Evolutionary conservation across 2,888 invertebrate species (phyloP).

Genomic region (Meiosimyza platycephala): DNA sequence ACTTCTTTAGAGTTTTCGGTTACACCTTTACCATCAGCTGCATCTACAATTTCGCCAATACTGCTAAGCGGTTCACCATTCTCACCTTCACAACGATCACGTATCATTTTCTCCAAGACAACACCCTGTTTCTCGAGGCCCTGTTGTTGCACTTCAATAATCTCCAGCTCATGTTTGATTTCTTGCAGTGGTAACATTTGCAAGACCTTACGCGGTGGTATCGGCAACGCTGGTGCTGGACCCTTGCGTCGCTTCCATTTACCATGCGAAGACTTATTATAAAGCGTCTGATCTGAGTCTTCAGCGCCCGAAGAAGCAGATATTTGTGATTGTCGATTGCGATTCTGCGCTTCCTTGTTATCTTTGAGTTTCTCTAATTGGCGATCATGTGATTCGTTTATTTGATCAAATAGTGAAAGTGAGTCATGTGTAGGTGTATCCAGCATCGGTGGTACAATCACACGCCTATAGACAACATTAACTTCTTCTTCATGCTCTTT

Average conservation of each 20-base stretch:
- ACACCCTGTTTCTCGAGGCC: slow-evolving; percentile 92
- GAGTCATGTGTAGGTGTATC: slow-evolving; percentile 53
- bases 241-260: slow-evolving; percentile 83
- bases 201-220: slow-evolving; percentile 75
- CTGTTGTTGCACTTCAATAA: slow-evolving; percentile 88
- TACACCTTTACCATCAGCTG: slow-evolving; percentile 22
- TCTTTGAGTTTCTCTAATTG: slow-evolving; percentile 71
- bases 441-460: slow-evolving; percentile 53
- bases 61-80: slow-evolving; percentile 50
- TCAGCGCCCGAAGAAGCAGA: slow-evolving; percentile 53
- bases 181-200: slow-evolving; percentile 73
- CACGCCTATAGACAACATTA: slow-evolving; percentile 58
- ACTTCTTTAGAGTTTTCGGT: slow-evolving; percentile 73
- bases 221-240: slow-evolving; percentile 83
- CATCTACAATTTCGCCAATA: slow-evolving; percentile 12
- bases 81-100: slow-evolving; percentile 80
- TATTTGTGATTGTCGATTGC: slow-evolving; percentile 68
- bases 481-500: slow-evolving; percentile 50
- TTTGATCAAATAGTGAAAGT: slow-evolving; percentile 44
- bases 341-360: slow-evolving; percentile 72
- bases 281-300: slow-evolving; percentile 54
- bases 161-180: slow-evolving; percentile 78
- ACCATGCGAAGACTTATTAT: slow-evolving; percentile 74
- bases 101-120: slow-evolving; percentile 88
- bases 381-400: slow-evolving; percentile 52